These are phyloP conservation scores for Cryptophagus acutangulus DNA, from an alignment of 2,888 invertebrate species.

Conservation along the genomic window DNA sequence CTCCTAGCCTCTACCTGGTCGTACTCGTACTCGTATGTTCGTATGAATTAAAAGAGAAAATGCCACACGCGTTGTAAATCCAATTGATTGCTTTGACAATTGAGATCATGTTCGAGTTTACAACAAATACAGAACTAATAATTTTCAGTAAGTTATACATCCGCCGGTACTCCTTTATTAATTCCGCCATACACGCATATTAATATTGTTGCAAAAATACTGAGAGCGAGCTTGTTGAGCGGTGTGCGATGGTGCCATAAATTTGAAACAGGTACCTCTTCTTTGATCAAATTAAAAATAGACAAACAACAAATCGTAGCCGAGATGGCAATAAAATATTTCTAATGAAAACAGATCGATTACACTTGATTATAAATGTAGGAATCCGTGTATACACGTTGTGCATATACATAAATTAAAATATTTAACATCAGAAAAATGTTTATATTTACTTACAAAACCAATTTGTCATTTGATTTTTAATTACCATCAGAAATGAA, in stretches of 20 bases:
- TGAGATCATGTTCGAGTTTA: background rate
- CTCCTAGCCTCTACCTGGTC: no score
- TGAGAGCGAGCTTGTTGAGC: no score
- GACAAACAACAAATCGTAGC: no score
- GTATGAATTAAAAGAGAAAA: no score
- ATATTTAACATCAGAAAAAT: constrained; percentile 24
- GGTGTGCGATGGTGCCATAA: no score
- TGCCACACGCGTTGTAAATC: constrained; percentile 1
- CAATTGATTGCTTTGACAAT: background rate
- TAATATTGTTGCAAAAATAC: no score
- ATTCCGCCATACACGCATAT: no score
- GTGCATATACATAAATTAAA: constrained; percentile 20
- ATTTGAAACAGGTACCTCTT: no score
- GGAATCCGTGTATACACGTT: background rate
- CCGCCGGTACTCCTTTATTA: no score
- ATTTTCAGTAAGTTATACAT: constrained; percentile 1
- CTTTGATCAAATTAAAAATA: no score
- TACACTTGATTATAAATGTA: constrained; percentile 2
- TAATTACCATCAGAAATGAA: constrained; percentile 22
- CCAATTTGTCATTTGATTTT: constrained; percentile 25
- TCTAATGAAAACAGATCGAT: constrained; percentile 4
- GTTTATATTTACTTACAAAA: constrained; percentile 17
- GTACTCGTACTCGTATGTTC: no score
- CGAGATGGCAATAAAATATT: no score
- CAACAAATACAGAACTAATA: background rate